These are phyloP conservation scores for Odontophorus gujanensis DNA, from an alignment of 2,113 vertebrate genomes.

Conservation along the genomic window DNA sequence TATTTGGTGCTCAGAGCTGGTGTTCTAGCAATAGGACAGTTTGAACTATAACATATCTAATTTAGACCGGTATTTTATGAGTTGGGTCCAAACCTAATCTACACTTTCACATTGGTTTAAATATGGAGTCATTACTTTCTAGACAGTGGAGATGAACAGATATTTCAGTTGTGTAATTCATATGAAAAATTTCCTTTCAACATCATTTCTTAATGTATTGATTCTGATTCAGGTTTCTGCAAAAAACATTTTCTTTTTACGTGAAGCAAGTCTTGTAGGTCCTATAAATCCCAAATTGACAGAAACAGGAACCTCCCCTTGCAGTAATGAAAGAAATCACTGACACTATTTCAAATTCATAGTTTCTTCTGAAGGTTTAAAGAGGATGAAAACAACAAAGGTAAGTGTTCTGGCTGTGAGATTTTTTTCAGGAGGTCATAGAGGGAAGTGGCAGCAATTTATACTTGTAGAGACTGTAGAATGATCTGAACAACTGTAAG, in stretches of 20 bases:
- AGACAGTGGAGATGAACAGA: neutral
- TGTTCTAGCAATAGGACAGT: neutral
- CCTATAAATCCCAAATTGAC: neutral
- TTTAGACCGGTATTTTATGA: neutral
- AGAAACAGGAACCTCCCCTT: neutral
- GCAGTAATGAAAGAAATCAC: slow-evolving; percentile 27
- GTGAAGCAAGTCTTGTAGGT: slow-evolving; percentile 1
- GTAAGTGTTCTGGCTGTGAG: slow-evolving; percentile 2
- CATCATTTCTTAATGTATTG: neutral
- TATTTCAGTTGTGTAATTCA: neutral
- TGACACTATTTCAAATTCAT: neutral
- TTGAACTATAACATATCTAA: neutral
- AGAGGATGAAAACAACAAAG: slow-evolving; percentile 29
- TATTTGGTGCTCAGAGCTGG: neutral
- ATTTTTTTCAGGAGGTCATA: neutral
- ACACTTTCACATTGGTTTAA: neutral
- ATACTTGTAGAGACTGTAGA: slow-evolving; percentile 18
- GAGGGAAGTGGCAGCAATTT: neutral
- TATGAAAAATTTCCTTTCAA: neutral
- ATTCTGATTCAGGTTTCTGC: neutral
- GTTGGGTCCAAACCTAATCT: neutral
- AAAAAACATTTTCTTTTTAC: neutral
- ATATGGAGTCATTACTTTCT: neutral
- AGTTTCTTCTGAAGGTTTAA: neutral
- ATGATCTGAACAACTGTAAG: slow-evolving; percentile 26